Percentiles rank a stretch among this genome's conserved stretches.
Evolutionary conservation across 1,140 invertebrate genomes (phyloP).

Genomic region (Leptinotarsa texana): DNA sequence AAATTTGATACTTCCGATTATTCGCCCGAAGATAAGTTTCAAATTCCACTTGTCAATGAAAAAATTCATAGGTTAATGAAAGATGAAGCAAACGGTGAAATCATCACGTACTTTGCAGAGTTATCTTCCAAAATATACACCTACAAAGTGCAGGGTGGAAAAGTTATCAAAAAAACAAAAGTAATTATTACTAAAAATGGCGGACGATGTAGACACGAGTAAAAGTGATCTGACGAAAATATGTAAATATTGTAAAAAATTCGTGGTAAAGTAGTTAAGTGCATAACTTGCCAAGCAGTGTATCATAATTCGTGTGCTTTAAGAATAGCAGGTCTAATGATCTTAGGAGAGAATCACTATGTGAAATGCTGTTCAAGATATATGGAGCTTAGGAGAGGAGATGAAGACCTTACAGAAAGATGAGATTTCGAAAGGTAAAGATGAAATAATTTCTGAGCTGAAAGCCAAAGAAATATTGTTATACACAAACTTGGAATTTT

Average conservation of each 20-base stretch:
- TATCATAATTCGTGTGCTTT: constrained; percentile 4
- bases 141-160: too few relatives aligned
- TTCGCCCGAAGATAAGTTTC: too few relatives aligned
- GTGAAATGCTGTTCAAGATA: background rate
- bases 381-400: background rate
- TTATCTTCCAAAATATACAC: too few relatives aligned
- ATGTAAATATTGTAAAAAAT: background rate
- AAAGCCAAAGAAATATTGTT: constrained; percentile 1
- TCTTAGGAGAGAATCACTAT: background rate
- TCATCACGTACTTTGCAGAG: too few relatives aligned
- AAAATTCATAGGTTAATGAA: too few relatives aligned
- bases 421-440: too few relatives aligned
- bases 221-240: constrained; percentile 11
- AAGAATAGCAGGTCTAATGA: background rate
- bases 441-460: background rate
- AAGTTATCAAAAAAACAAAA: too few relatives aligned
- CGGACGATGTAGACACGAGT: background rate
- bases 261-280: background rate
- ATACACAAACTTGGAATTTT: background rate
- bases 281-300: background rate
- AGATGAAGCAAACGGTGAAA: too few relatives aligned
- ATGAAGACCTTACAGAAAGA: background rate
- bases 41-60: too few relatives aligned
- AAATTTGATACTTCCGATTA: too few relatives aligned
- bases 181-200: too few relatives aligned